phyloP scores from a whole-genome alignment of 2,113 vertebrate genomes.

The Pomatostomus ruficeps region DNA sequence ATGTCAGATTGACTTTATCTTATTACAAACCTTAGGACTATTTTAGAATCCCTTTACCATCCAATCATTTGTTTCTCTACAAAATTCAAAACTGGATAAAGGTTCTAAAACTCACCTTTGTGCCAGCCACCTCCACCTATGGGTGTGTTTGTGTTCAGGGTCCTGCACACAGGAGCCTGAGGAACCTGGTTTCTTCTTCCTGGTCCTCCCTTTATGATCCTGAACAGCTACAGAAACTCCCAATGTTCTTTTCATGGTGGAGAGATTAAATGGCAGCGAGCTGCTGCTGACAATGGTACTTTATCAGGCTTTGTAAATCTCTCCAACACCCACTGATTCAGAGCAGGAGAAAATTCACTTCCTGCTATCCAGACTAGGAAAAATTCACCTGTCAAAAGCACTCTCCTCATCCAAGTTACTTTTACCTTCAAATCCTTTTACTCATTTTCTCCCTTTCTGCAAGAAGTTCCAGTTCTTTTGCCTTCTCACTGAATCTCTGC shows the following conservation, averaged over 20 bases:
- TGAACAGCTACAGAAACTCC: neutral
- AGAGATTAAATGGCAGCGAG: neutral
- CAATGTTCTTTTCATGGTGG: neutral
- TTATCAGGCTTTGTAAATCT: neutral
- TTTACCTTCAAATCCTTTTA: neutral
- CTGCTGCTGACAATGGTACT: neutral
- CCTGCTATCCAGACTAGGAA: neutral
- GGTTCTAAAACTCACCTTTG: neutral
- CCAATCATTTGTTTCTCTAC: neutral
- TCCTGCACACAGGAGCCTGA: neutral
- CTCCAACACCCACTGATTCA: neutral
- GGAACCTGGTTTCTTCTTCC: neutral
- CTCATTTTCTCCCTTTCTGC: neutral
- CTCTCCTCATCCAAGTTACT: neutral
- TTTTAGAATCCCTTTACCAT: neutral
- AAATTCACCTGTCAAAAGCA: neutral
- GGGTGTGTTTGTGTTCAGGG: neutral
- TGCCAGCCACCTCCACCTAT: neutral
- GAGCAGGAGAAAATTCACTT: neutral
- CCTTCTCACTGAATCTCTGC: neutral
- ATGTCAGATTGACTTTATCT: neutral
- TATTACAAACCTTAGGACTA: neutral
- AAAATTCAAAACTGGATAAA: neutral
- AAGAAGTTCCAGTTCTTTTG: neutral
- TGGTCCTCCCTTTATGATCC: neutral